Evolutionary conservation across 2,797 vertebrate genomes (phyloP).

Genomic region (Spinibarbus caldwelli): DNA sequence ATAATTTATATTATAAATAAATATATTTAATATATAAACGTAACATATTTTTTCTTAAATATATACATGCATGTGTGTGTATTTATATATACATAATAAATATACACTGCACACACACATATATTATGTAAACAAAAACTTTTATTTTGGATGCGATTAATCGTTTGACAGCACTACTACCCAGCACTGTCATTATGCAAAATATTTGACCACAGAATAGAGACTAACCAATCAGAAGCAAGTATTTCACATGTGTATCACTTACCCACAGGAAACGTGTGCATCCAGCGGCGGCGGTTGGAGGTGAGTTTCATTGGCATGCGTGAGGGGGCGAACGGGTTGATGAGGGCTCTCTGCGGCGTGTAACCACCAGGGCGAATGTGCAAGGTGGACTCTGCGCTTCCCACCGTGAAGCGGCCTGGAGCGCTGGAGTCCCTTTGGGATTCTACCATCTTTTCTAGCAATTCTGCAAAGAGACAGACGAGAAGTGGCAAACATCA

Average conservation of each 20-base stretch:
- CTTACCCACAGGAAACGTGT: constrained; percentile 96
- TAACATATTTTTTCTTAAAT: too few species aligned
- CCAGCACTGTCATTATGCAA: background rate
- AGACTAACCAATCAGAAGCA: background rate
- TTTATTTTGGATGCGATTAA: too few species aligned
- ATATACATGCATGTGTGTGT: too few species aligned
- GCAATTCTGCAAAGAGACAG: constrained; percentile 75
- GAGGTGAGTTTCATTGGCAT: constrained; percentile 99
- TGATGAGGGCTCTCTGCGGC: constrained; percentile 94
- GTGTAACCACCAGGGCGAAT: constrained; percentile 88
- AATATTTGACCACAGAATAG: background rate
- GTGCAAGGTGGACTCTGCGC: constrained; percentile 92
- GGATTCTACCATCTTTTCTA: constrained; percentile 90
- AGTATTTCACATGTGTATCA: background rate
- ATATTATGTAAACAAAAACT: too few species aligned
- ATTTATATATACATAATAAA: too few species aligned
- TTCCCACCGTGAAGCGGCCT: constrained; percentile 94
- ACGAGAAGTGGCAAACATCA: background rate
- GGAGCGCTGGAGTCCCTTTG: constrained; percentile 94
- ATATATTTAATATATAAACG: too few species aligned
- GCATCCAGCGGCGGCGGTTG: constrained; percentile 97
- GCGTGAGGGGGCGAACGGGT: constrained; percentile 96
- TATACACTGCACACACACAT: too few species aligned
- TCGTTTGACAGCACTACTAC: background rate
- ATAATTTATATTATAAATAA: too few species aligned